Percentiles rank a stretch among this genome's conserved stretches.
These are phyloP conservation scores for Camponotus pennsylvanicus DNA, from an alignment of 1,140 invertebrate genomes.

Conservation along the genomic window DNA sequence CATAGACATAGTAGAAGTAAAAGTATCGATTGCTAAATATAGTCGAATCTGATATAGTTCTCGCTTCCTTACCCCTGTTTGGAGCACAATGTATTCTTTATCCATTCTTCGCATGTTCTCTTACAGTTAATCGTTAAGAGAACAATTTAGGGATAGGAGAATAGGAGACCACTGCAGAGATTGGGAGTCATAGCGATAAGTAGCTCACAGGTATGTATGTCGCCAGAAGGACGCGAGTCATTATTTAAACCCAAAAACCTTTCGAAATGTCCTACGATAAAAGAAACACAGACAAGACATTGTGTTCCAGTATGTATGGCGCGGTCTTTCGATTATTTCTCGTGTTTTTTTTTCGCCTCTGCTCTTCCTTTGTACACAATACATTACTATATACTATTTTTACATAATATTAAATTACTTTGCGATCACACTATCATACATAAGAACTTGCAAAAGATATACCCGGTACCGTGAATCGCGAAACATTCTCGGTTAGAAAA, in stretches of 20 bases:
- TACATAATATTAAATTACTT: conserved; percentile 69
- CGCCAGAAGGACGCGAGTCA: conserved; percentile 63
- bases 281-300: conserved; percentile 79
- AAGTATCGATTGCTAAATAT: conserved; percentile 73
- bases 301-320: conserved; percentile 61
- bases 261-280: conserved; percentile 67
- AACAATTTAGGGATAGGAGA: conserved; percentile 43
- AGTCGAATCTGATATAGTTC: conserved; percentile 69
- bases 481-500: conserved; percentile 77
- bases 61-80: conserved; percentile 65
- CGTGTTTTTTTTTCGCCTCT: conserved; percentile 40
- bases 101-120: conserved; percentile 49
- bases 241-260: conserved; percentile 68
- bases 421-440: conserved; percentile 83
- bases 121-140: conserved; percentile 71
- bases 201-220: conserved; percentile 51
- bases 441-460: conserved; percentile 84
- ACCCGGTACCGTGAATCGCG: conserved; percentile 78
- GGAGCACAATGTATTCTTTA: conserved; percentile 63
- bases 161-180: conserved; percentile 10
- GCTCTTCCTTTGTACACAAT: conserved; percentile 75
- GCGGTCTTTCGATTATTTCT: conserved; percentile 54
- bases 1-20: conserved; percentile 74
- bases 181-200: conserved; percentile 38
- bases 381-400: conserved; percentile 67